Conservation (phyloP, 1,140 invertebrate genomes). For the Stegodyphus dumicola region DNA sequence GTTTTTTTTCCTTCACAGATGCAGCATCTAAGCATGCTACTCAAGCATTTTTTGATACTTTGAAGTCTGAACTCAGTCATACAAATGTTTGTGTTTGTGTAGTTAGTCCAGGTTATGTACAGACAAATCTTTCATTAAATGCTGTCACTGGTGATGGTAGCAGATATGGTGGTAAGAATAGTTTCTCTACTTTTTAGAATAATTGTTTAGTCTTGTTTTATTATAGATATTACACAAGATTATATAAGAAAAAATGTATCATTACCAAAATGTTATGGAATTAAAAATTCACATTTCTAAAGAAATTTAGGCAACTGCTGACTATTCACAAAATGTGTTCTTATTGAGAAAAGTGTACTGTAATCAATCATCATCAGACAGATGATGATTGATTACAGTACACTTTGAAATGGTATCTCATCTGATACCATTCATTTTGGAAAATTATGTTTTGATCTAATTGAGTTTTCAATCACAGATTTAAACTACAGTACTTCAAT, state of each 20-base stretch:
- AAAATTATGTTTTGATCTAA: too few species aligned
- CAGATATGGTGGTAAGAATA: constrained; percentile 77
- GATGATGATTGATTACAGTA: too few species aligned
- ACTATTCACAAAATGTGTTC: too few species aligned
- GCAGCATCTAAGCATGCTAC: constrained; percentile 94
- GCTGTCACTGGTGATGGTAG: constrained; percentile 83
- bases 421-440: too few species aligned
- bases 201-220: background rate
- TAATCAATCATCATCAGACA: too few species aligned
- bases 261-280: too few species aligned
- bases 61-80: constrained; percentile 81
- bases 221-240: background rate
- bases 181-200: background rate
- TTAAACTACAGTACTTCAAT: too few species aligned
- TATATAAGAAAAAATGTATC: background rate
- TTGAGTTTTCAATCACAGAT: too few species aligned
- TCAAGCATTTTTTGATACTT: constrained; percentile 86
- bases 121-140: constrained; percentile 88
- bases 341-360: too few species aligned
- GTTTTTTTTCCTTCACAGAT: constrained; percentile 74
- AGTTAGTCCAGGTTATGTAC: constrained; percentile 89
- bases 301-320: too few species aligned
- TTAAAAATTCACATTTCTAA: too few species aligned
- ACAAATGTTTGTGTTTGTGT: constrained; percentile 84
- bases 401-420: too few species aligned